phyloP scores from a whole-genome alignment of 1,140 invertebrate species.

The Pseudobourletiella spinata region DNA sequence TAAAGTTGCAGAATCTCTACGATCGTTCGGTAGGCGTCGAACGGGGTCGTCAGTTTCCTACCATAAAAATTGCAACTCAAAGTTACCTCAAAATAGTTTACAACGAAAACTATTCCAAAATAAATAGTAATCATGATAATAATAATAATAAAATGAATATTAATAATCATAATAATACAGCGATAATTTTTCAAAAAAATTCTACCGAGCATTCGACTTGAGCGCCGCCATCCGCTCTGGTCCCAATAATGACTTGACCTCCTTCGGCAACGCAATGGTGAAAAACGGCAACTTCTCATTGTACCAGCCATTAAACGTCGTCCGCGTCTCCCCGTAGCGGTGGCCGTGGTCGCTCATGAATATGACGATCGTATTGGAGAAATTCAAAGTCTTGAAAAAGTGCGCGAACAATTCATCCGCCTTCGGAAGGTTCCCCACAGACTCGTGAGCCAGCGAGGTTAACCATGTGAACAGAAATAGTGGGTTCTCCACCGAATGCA shows the following conservation, averaged over 20 bases:
- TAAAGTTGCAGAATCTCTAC: slow-evolving; percentile 23
- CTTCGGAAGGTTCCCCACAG: neutral
- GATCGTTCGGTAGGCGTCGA: slow-evolving; percentile 29
- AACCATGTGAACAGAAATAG: slow-evolving; percentile 14
- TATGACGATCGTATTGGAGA: slow-evolving; percentile 29
- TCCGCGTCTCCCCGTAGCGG: slow-evolving; percentile 15
- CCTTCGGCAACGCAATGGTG: slow-evolving; percentile 22
- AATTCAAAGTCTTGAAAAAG: neutral
- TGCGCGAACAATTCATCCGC: neutral
- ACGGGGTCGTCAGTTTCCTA: slow-evolving; percentile 26
- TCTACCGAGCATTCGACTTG: slow-evolving; percentile 17
- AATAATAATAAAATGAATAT: too few species aligned
- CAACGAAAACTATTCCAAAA: too few species aligned
- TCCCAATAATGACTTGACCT: slow-evolving; percentile 6
- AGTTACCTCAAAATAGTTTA: neutral
- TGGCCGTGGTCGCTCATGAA: slow-evolving; percentile 35
- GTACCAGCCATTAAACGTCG: slow-evolving; percentile 32
- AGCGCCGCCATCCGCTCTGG: slow-evolving; percentile 6
- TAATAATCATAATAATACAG: neutral
- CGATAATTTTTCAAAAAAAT: neutral
- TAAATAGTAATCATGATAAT: neutral
- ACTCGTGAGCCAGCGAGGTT: slow-evolving; percentile 14
- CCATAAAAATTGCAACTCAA: neutral
- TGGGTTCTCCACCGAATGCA: slow-evolving; percentile 2
- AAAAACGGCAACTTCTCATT: slow-evolving; percentile 33